phyloP scores from a whole-genome alignment of 2,797 vertebrate genomes.

The Thaleichthys pacificus region DNA sequence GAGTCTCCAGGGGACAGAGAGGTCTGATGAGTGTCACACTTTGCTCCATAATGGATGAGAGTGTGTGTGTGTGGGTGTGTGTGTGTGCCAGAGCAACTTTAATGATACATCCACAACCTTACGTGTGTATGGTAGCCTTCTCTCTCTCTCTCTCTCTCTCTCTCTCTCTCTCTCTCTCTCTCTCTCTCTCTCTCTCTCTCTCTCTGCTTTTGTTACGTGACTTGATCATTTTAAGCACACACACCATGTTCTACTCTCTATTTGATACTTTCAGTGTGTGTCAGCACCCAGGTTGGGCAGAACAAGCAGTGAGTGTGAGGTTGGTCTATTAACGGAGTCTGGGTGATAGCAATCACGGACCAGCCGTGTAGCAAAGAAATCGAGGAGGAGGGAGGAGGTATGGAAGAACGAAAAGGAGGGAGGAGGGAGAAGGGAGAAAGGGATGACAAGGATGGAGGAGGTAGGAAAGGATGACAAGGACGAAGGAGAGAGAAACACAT shows the following conservation, averaged over 20 bases:
- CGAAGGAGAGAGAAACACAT: background rate
- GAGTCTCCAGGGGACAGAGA: conserved; percentile 34
- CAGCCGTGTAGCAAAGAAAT: conserved; percentile 16
- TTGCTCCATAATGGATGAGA: conserved; percentile 17
- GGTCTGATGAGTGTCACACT: conserved; percentile 31
- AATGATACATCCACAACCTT: background rate
- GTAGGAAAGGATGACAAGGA: background rate
- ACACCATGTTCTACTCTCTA: background rate
- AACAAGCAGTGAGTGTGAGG: background rate
- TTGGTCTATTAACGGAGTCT: conserved; percentile 34
- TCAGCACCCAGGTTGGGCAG: background rate
- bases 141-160: background rate
- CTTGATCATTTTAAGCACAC: background rate
- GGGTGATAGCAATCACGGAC: conserved; percentile 43
- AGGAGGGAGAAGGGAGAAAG: conserved; percentile 1
- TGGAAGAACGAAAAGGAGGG: background rate
- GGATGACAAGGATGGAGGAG: background rate
- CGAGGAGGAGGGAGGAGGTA: background rate
- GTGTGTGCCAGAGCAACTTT: background rate
- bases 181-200: background rate
- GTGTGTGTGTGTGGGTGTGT: conserved; percentile 17
- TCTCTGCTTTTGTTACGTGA: conserved; percentile 2
- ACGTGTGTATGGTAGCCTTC: background rate
- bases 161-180: background rate
- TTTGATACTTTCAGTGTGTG: background rate